Conservation (phyloP, 1,140 invertebrate species). For the Dreissena polymorpha region DNA sequence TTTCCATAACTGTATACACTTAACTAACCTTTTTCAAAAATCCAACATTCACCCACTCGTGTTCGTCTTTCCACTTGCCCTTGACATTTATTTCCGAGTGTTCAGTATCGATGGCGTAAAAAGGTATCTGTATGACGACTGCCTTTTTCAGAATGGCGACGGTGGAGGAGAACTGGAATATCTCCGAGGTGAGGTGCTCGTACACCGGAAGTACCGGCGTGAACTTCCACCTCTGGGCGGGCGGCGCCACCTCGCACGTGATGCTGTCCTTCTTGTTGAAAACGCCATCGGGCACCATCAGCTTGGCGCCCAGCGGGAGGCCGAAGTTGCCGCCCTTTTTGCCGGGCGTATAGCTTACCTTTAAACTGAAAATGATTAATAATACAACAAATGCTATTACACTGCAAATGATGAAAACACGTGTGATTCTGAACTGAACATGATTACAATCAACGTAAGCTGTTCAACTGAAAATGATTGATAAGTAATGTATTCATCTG, state of each 20-base stretch:
- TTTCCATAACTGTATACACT: too few relatives aligned
- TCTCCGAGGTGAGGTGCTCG: slow-evolving; percentile 70
- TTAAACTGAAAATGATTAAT: slow-evolving; percentile 62
- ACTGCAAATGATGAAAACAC: too few relatives aligned
- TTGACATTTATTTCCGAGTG: slow-evolving; percentile 71
- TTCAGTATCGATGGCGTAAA: slow-evolving; percentile 62
- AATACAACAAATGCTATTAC: too few relatives aligned
- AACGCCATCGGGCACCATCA: slow-evolving; percentile 66
- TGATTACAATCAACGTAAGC: too few relatives aligned
- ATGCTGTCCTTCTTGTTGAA: slow-evolving; percentile 70
- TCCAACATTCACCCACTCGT: slow-evolving; percentile 71
- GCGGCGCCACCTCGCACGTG: slow-evolving; percentile 67
- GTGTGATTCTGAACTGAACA: too few relatives aligned
- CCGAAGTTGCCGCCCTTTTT: slow-evolving; percentile 71
- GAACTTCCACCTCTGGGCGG: slow-evolving; percentile 67
- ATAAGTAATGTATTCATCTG: too few relatives aligned
- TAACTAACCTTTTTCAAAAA: slow-evolving; percentile 67
- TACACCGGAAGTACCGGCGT: slow-evolving; percentile 59
- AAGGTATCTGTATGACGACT: slow-evolving; percentile 68
- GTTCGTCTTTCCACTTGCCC: slow-evolving; percentile 69
- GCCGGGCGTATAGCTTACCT: slow-evolving; percentile 63
- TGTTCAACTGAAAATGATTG: too few relatives aligned
- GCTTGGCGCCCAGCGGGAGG: slow-evolving; percentile 68
- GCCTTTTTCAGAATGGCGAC: slow-evolving; percentile 64
- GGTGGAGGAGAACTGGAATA: slow-evolving; percentile 62